A percentile compares a stretch with the other conserved stretches of the same genome.
Conservation (phyloP, 2,113 vertebrate species). For the Montifringilla adamsi region DNA sequence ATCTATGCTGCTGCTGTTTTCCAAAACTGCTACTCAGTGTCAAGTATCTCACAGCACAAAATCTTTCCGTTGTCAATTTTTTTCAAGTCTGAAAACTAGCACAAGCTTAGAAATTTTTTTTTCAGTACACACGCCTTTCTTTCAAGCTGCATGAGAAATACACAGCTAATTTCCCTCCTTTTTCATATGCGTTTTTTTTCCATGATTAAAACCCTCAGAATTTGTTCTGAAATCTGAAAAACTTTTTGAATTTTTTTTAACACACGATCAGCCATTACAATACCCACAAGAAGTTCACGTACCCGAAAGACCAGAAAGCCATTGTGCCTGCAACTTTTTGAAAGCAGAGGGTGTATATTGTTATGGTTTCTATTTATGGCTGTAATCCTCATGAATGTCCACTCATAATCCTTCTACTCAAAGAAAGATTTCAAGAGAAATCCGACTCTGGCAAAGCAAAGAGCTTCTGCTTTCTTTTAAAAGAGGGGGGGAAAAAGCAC, state of each 20-base stretch:
- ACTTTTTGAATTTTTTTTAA: background rate
- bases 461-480: background rate
- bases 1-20: background rate
- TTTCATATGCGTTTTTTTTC: background rate
- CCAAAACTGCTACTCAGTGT: background rate
- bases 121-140: background rate
- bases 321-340: background rate
- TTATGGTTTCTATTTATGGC: background rate
- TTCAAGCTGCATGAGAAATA: background rate
- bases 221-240: background rate
- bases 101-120: background rate
- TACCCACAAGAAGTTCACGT: background rate
- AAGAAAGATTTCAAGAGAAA: background rate
- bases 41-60: background rate
- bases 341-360: background rate
- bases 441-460: background rate
- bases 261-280: accelerated
- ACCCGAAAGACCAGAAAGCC: background rate
- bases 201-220: background rate
- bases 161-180: background rate
- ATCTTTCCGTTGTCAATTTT: background rate
- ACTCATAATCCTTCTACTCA: background rate
- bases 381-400: background rate
- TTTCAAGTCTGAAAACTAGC: background rate
- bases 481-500: accelerated